Conservation (phyloP, 2,113 vertebrate genomes). For the Aspidoscelis tigris region DNA sequence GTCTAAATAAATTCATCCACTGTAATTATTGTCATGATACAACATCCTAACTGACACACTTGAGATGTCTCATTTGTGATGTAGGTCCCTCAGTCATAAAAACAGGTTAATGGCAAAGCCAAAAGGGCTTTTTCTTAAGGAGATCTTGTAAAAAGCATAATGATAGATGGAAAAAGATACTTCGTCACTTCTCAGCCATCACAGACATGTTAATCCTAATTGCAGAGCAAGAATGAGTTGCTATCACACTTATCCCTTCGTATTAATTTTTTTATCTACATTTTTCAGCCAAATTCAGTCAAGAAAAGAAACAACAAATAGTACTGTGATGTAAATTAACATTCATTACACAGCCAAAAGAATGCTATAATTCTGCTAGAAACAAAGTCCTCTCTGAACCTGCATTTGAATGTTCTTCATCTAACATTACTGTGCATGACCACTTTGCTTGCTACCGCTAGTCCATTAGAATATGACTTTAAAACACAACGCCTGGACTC, state of each 20-base stretch:
- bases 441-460: neutral
- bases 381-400: slow-evolving; percentile 21
- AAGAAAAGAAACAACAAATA: neutral
- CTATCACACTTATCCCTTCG: neutral
- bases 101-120: neutral
- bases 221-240: neutral
- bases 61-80: neutral
- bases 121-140: neutral
- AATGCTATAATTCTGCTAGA: slow-evolving; percentile 1
- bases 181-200: too few relatives aligned
- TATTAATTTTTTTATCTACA: neutral
- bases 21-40: too few relatives aligned
- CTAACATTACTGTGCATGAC: neutral
- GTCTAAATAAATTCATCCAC: too few relatives aligned
- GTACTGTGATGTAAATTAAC: neutral
- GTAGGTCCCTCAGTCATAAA: neutral
- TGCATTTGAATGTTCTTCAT: neutral
- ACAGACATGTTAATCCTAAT: neutral
- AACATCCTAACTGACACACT: neutral
- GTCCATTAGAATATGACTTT: neutral
- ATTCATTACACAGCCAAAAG: slow-evolving; percentile 2
- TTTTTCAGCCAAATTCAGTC: neutral
- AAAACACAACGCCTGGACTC: neutral
- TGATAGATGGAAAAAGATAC: too few relatives aligned
- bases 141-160: neutral